These are phyloP conservation scores for Drosophila nr. perissopoda DNA, from an alignment of 2,888 invertebrate genomes.

Conservation along the genomic window DNA sequence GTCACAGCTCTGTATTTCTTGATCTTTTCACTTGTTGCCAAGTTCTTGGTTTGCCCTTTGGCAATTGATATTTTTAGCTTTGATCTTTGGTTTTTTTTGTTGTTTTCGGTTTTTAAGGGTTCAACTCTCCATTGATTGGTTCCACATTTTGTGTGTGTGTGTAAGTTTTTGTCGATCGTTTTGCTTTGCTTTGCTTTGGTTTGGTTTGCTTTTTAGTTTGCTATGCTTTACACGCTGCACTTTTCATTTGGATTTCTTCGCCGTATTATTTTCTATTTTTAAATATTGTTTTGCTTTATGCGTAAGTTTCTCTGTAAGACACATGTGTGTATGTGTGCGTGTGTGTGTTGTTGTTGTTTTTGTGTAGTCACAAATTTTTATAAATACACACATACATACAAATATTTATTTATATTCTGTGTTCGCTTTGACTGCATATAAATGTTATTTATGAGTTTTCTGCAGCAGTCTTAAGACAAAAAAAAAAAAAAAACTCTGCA, in stretches of 20 bases:
- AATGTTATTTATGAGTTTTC: constrained; percentile 81
- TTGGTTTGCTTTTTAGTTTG: constrained; percentile 16
- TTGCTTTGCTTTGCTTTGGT: constrained; percentile 24
- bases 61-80: constrained; percentile 55
- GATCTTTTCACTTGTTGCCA: constrained; percentile 66
- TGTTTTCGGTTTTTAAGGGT: constrained; percentile 54
- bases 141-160: constrained; percentile 60
- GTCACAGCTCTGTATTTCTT: constrained; percentile 7
- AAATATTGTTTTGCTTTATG: constrained; percentile 71
- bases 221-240: constrained; percentile 56
- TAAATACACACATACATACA: constrained; percentile 37
- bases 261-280: constrained; percentile 66
- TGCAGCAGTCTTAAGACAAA: constrained; percentile 39
- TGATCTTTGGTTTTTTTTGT: constrained; percentile 18
- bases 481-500: constrained; percentile 13
- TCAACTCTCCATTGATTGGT: constrained; percentile 72
- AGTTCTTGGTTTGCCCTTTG: constrained; percentile 43
- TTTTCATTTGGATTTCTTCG: constrained; percentile 71
- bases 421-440: constrained; percentile 47
- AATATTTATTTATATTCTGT: constrained; percentile 24
- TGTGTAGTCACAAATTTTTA: constrained; percentile 61
- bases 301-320: constrained; percentile 67
- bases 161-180: constrained; percentile 22
- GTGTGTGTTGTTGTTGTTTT: constrained; percentile 6
- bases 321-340: constrained; percentile 10